Evolutionary conservation across 2,113 vertebrate genomes (phyloP).

Genomic region (Mugil cephalus): DNA sequence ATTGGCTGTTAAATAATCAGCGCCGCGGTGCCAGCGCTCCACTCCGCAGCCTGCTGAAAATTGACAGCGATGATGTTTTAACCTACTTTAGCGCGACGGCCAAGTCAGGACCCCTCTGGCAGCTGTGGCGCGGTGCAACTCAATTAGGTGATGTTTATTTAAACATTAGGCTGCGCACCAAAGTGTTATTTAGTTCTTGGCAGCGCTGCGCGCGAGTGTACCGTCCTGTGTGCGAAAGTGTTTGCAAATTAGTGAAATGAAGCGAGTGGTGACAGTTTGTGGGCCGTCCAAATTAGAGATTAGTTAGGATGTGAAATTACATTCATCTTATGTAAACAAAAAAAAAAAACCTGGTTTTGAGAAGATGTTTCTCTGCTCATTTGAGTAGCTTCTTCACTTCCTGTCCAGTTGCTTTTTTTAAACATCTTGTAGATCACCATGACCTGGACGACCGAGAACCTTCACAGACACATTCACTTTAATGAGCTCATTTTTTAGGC

Average conservation of each 20-base stretch:
- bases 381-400: no score
- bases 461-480: not conserved
- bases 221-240: not conserved
- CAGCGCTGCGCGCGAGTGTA: slow-evolving; percentile 6
- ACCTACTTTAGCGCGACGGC: slow-evolving; percentile 27
- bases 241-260: slow-evolving; percentile 1
- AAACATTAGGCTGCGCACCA: slow-evolving; percentile 28
- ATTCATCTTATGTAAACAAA: no score
- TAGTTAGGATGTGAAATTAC: slow-evolving; percentile 5
- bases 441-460: no score
- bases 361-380: no score
- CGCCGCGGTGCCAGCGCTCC: slow-evolving; percentile 23
- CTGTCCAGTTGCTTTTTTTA: no score
- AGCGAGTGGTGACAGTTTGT: slow-evolving; percentile 6
- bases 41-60: slow-evolving; percentile 10
- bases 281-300: no score
- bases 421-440: no score
- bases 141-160: slow-evolving; percentile 45
- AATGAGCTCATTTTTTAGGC: not conserved
- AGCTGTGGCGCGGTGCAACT: slow-evolving; percentile 40
- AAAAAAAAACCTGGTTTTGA: no score
- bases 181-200: slow-evolving; percentile 30
- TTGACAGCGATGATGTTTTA: slow-evolving; percentile 40
- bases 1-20: slow-evolving; percentile 14
- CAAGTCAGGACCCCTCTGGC: slow-evolving; percentile 11